Percentiles rank a stretch among this genome's conserved stretches.
Conservation (phyloP, 2,113 vertebrate genomes). For the Malaclemys terrapin region DNA sequence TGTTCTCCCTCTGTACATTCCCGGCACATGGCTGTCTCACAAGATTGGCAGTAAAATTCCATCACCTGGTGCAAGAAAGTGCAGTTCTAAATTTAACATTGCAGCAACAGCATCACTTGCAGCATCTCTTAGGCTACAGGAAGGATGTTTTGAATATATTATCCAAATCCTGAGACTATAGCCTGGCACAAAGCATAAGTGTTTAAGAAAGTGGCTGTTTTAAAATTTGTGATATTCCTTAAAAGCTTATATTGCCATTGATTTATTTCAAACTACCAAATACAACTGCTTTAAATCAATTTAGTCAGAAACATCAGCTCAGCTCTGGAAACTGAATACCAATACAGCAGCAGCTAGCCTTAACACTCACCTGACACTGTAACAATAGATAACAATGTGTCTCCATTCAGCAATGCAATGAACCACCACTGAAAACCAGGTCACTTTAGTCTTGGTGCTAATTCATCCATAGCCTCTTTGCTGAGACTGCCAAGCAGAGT, state of each 20-base stretch:
- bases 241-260: background rate
- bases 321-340: background rate
- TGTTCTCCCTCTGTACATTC: conserved; percentile 96
- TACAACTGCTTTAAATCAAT: background rate
- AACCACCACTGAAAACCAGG: background rate
- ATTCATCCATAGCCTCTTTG: fast-evolving
- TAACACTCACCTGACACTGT: background rate
- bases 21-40: conserved; percentile 97
- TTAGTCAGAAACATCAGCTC: background rate
- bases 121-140: background rate
- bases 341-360: background rate
- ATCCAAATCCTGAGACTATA: background rate
- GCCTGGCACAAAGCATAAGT: background rate
- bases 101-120: background rate
- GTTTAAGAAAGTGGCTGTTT: background rate
- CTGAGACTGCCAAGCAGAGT: background rate
- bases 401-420: background rate
- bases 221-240: background rate
- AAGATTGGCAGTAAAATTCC: conserved; percentile 98
- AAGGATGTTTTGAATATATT: background rate
- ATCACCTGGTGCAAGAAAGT: conserved; percentile 86
- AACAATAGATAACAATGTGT: background rate
- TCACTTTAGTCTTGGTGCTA: background rate
- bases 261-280: background rate
- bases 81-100: background rate